Evolutionary conservation across 2,797 vertebrate genomes (phyloP).

Genomic region (Lacerta agilis): DNA sequence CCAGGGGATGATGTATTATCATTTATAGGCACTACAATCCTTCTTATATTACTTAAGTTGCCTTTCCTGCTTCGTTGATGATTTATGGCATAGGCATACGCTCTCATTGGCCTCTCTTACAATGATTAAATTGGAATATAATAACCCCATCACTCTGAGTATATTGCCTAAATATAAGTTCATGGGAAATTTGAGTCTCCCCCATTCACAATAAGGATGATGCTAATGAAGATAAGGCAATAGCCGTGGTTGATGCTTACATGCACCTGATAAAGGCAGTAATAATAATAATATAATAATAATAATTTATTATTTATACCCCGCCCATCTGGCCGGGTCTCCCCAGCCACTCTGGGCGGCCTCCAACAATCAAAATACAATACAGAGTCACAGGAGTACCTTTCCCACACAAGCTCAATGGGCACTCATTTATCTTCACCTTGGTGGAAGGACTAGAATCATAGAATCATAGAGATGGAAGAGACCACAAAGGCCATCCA

Average conservation of each 20-base stretch:
- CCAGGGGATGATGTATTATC: neutral
- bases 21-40: constrained; percentile 3
- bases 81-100: constrained; percentile 52
- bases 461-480: too few relatives aligned
- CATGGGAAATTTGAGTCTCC: constrained; percentile 28
- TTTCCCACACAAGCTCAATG: neutral
- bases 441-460: neutral
- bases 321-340: too few relatives aligned
- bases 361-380: too few relatives aligned
- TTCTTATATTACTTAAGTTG: constrained; percentile 1
- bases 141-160: constrained; percentile 47
- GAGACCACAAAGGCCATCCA: too few relatives aligned
- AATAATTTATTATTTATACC: too few relatives aligned
- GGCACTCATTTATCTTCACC: too few relatives aligned
- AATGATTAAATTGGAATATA: constrained; percentile 61
- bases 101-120: constrained; percentile 45
- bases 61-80: constrained; percentile 33
- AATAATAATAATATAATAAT: too few relatives aligned
- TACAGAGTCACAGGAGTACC: too few relatives aligned
- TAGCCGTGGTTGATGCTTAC: too few relatives aligned
- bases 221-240: neutral
- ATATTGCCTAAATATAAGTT: constrained; percentile 60
- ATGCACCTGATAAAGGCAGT: neutral
- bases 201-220: neutral
- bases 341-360: too few relatives aligned